Evolutionary conservation across 2,113 vertebrate species (phyloP).

Genomic region (Aphyosemion australe): DNA sequence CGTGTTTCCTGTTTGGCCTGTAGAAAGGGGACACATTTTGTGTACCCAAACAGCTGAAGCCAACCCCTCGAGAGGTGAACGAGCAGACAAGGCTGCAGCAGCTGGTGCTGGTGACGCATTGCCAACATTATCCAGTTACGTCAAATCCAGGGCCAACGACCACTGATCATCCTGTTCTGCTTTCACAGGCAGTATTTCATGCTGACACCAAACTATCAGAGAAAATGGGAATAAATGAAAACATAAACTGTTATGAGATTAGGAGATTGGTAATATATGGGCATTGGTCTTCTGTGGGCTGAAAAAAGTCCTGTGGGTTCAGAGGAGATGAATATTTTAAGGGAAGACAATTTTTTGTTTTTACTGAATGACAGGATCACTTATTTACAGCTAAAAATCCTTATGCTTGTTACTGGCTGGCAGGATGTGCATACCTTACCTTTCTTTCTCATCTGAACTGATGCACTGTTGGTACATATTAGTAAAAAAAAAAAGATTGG

Average conservation of each 20-base stretch:
- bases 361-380: background rate
- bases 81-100: slow-evolving; percentile 58
- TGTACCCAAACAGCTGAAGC: slow-evolving; percentile 72
- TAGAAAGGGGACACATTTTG: slow-evolving; percentile 55
- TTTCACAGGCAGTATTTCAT: slow-evolving; percentile 37
- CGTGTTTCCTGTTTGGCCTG: slow-evolving; percentile 69
- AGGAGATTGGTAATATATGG: background rate
- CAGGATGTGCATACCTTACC: too few relatives aligned
- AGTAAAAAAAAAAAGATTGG: too few relatives aligned
- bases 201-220: slow-evolving; percentile 28
- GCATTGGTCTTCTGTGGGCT: background rate
- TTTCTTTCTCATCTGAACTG: too few relatives aligned
- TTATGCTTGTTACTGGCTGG: too few relatives aligned
- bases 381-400: background rate
- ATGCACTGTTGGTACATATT: too few relatives aligned
- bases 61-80: slow-evolving; percentile 55
- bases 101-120: slow-evolving; percentile 71
- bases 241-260: slow-evolving; percentile 1
- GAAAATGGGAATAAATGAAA: background rate
- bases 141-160: slow-evolving; percentile 57
- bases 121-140: slow-evolving; percentile 55
- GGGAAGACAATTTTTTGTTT: background rate
- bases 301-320: background rate
- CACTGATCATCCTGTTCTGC: slow-evolving; percentile 47
- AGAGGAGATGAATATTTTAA: background rate